Evolutionary conservation across 2,797 vertebrate genomes (phyloP), one percentile per base, ranked within the genome.

Genomic region (Todus mexicanus): DNA sequence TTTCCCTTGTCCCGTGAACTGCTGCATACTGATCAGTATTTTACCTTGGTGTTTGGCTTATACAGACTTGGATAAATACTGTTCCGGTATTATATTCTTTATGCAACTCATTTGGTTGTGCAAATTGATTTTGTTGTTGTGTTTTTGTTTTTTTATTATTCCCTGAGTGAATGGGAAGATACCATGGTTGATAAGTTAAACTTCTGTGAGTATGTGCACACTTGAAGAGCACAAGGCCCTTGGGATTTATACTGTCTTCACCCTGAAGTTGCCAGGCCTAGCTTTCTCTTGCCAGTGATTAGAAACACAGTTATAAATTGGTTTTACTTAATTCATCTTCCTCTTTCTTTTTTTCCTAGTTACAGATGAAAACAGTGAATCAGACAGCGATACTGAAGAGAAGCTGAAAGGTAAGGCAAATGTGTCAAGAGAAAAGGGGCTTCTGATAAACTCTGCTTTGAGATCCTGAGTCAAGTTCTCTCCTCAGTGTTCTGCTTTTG

Each of bases 351-450:
- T 83, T 80, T 72, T 27, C 37, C 47, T 78, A 99, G 98, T 99
- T 96, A 99, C 99, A 43, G 99, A 99, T 77, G 99, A 99, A 92
- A 99, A 99, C 97, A 99, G 99, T 35, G 99, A 99, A 97, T 99
- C 99, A 1, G 99, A 99, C 96, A 99, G 99, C 48, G 99, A 99
- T 97, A 99, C 98, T 0, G 99, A 99, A 94, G 99, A 99, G 97
- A 99, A 99, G 91, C 97, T 99, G 60, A 98, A 98, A 98, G 99
- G 99, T 99, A 91, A 98, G 96, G 51, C 42, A 66, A 74, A 40
- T 25, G 26, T 48, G 13, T 50, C 40, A 66, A 56, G 61, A 66
- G 53, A 84, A 14, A 80, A 81, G 77, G 80, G 38, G n/a, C 26
- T 92, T 27, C 65, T 85, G 37, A 38, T 35, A 60, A 91, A 63